phyloP scores from a whole-genome alignment of 2,797 vertebrate species.

The Nyctalus aviator region DNA sequence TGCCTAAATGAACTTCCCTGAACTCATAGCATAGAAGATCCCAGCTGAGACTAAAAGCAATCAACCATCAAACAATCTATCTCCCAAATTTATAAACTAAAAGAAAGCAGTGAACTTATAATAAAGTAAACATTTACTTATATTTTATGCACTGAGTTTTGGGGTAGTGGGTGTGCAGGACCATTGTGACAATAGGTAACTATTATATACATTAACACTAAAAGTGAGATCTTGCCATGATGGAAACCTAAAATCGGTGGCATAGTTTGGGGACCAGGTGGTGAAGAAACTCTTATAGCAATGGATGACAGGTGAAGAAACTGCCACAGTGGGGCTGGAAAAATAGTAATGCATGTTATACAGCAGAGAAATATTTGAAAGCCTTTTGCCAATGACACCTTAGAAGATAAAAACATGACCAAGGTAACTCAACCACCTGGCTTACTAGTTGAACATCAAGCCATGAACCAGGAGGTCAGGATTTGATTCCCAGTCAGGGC shows the following conservation, averaged over 20 bases:
- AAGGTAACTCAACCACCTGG: not conserved
- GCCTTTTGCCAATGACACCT: not conserved
- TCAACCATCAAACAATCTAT: not conserved
- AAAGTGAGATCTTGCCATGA: not conserved
- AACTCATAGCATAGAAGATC: not conserved
- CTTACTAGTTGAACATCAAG: too few species aligned
- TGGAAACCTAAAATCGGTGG: not conserved
- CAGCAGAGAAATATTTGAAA: not conserved
- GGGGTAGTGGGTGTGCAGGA: not conserved
- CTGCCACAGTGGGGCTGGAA: not conserved
- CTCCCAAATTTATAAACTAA: not conserved
- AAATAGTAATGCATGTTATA: not conserved
- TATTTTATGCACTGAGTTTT: not conserved
- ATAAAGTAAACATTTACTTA: not conserved
- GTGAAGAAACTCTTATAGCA: not conserved
- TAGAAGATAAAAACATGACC: not conserved
- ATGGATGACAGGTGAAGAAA: not conserved
- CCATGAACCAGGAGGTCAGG: too few species aligned
- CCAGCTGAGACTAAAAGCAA: not conserved
- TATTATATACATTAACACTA: not conserved
- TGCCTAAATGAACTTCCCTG: not conserved
- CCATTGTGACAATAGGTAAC: not conserved
- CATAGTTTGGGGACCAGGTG: not conserved
- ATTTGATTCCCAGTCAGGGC: too few species aligned
- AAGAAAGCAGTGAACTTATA: not conserved